These are phyloP conservation scores for Drosophila peninsularis DNA, from an alignment of 2,888 invertebrate species.

Conservation along the genomic window DNA sequence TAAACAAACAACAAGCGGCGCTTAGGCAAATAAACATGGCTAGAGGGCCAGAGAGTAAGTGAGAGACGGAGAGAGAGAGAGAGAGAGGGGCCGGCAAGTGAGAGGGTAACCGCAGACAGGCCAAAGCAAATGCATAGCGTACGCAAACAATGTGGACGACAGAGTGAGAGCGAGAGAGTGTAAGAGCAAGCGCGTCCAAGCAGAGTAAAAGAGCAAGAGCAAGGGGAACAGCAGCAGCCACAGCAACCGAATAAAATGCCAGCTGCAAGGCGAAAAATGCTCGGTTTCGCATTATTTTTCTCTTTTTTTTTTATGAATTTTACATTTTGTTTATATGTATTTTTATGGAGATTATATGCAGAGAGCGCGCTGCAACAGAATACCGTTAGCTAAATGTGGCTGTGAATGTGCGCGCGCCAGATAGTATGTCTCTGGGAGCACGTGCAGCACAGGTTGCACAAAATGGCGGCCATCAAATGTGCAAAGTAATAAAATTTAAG, in stretches of 20 bases:
- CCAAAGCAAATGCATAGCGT: conserved; percentile 26
- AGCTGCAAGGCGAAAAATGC: conserved; percentile 53
- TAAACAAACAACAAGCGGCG: conserved; percentile 58
- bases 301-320: conserved; percentile 61
- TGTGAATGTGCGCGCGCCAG: conserved; percentile 11
- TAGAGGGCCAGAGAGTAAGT: not conserved
- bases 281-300: conserved; percentile 35
- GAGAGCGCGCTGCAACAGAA: conserved; percentile 17
- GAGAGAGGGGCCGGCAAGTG: not conserved
- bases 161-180: not conserved
- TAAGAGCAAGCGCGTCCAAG: not conserved
- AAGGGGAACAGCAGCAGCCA: conserved; percentile 10
- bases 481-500: conserved; percentile 67
- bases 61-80: too few species aligned
- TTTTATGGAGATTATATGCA: conserved; percentile 67
- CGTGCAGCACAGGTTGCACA: conserved; percentile 59
- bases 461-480: conserved; percentile 50
- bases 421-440: conserved; percentile 23
- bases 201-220: conserved; percentile 2
- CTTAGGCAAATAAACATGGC: conserved; percentile 70
- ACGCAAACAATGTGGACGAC: conserved; percentile 7
- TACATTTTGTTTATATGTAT: conserved; percentile 67
- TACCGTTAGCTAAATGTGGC: conserved; percentile 9
- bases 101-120: conserved; percentile 39
- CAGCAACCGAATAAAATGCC: conserved; percentile 15